phyloP scores from a whole-genome alignment of 2,797 vertebrate genomes.

The Vipera latastei region DNA sequence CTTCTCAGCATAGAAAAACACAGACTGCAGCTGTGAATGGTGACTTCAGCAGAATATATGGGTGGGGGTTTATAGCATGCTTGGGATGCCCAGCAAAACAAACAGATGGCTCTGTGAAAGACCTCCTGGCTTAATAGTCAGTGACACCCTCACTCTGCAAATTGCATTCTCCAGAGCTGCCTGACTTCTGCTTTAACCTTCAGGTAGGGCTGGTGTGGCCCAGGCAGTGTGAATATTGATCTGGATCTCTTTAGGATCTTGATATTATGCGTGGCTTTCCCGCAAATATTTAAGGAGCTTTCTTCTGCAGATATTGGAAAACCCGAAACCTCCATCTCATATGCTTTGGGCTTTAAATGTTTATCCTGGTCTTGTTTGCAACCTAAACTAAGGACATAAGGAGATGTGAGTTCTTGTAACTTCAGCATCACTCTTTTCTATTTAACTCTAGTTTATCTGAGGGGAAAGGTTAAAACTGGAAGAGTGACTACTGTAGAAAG shows the following conservation, averaged over 20 bases:
- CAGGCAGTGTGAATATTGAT: not conserved
- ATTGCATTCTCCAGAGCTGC: not conserved
- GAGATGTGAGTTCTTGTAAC: not conserved
- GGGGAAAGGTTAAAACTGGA: not conserved
- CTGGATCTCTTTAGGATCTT: not conserved
- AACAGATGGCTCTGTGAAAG: not conserved
- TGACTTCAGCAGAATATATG: not conserved
- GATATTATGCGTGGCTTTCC: not conserved
- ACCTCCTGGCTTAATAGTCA: not conserved
- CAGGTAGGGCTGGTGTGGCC: not conserved
- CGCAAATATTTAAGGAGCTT: not conserved
- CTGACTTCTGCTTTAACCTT: not conserved
- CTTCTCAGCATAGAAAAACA: not conserved
- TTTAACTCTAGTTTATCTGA: not conserved
- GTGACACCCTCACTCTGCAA: not conserved
- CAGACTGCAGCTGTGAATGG: not conserved
- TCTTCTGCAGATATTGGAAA: not conserved
- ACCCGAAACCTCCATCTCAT: not conserved
- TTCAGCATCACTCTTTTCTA: not conserved
- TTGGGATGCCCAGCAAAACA: conserved; percentile 13
- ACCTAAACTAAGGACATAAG: not conserved
- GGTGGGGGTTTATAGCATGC: conserved; percentile 11
- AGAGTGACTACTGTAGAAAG: not conserved
- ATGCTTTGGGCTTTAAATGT: not conserved
- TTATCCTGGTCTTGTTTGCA: not conserved